Evolutionary conservation across 2,113 vertebrate species (phyloP).

Genomic region (Glareola pratincola): DNA sequence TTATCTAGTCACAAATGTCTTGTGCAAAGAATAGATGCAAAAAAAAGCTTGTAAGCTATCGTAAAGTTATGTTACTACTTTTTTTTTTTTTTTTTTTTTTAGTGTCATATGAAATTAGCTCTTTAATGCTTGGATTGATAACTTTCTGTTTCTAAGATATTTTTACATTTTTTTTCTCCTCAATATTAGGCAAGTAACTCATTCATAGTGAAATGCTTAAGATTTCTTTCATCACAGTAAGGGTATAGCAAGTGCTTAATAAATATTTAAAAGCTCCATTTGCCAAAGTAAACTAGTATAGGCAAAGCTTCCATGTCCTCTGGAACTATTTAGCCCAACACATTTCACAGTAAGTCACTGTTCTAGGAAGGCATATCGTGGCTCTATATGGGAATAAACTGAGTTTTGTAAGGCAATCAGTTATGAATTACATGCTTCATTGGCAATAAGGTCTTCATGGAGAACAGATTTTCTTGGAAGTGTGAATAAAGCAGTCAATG

Average conservation of each 20-base stretch:
- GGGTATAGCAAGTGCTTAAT: background rate
- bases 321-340: background rate
- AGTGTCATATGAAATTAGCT: background rate
- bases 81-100: background rate
- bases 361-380: background rate
- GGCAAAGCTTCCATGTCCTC: background rate
- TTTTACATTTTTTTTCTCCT: background rate
- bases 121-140: background rate
- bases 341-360: background rate
- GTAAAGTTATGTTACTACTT: background rate
- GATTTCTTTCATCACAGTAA: background rate
- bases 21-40: background rate
- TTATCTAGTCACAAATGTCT: background rate
- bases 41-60: background rate
- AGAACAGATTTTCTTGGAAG: background rate
- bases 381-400: background rate
- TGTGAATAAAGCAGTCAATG: background rate
- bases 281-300: background rate
- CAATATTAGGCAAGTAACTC: background rate
- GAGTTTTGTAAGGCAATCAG: background rate
- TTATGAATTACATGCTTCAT: background rate
- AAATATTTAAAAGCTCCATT: conserved; percentile 31
- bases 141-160: background rate
- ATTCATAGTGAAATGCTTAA: background rate
- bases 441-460: background rate